phyloP scores from a whole-genome alignment of 2,113 vertebrate species.

The Sula dactylatra region DNA sequence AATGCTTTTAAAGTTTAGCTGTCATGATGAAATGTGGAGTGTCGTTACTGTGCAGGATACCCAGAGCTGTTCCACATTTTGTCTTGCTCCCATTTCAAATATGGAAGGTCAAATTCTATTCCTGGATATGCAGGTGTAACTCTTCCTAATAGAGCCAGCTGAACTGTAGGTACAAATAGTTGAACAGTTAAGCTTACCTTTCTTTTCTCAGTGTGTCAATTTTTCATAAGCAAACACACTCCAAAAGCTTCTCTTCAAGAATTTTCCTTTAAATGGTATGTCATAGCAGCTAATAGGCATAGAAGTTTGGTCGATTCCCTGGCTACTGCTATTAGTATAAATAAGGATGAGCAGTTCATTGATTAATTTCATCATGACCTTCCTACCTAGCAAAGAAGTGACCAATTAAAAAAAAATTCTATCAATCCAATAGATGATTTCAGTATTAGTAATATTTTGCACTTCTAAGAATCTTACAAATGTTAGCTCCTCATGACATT shows the following conservation, averaged over 20 bases:
- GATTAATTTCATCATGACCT: not conserved
- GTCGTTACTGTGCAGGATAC: not conserved
- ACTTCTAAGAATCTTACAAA: not conserved
- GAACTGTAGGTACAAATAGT: not conserved
- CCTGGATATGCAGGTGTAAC: not conserved
- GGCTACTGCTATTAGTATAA: not conserved
- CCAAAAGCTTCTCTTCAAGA: not conserved
- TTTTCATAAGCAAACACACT: not conserved
- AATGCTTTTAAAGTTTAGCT: not conserved
- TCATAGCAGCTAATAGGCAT: not conserved
- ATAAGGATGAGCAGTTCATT: not conserved
- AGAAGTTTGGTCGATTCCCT: not conserved
- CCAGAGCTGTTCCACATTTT: not conserved
- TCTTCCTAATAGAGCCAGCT: not conserved
- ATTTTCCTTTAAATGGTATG: not conserved
- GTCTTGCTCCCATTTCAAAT: not conserved
- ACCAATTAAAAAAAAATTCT: not conserved
- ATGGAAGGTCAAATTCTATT: not conserved
- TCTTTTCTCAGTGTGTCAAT: not conserved
- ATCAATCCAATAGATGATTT: not conserved
- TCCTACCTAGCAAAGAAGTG: not conserved
- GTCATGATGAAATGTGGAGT: not conserved
- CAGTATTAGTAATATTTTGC: not conserved
- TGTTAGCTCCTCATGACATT: not conserved
- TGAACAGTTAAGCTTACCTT: not conserved